A percentile compares a stretch with the other conserved stretches of the same genome.
These are phyloP conservation scores for Onychorhynchus coronatus DNA, from an alignment of 2,113 vertebrate genomes.

Conservation along the genomic window DNA sequence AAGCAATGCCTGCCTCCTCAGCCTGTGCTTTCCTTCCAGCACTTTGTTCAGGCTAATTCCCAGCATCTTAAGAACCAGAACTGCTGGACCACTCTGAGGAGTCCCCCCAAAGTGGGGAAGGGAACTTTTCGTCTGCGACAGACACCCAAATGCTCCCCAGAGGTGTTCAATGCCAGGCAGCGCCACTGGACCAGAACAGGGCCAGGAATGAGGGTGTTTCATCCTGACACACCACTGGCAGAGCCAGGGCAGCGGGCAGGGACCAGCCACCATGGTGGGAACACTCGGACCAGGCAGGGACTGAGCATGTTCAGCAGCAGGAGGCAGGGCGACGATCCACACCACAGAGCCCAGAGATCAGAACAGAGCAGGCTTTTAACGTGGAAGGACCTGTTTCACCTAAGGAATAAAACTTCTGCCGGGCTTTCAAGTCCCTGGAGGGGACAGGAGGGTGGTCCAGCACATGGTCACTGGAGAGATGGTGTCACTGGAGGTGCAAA, in stretches of 20 bases:
- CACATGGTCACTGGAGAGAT: accelerated
- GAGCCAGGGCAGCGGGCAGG: accelerated
- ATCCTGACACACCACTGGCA: accelerated
- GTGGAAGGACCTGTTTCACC: not conserved
- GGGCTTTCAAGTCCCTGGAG: not conserved
- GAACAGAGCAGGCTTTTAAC: accelerated
- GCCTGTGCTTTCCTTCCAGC: not conserved
- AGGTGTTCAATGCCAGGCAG: not conserved
- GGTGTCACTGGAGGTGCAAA: not conserved
- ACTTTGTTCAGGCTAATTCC: not conserved
- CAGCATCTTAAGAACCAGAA: accelerated
- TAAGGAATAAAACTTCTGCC: not conserved
- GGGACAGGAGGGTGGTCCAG: not conserved
- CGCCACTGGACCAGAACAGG: accelerated
- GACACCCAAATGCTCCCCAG: accelerated
- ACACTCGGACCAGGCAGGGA: accelerated
- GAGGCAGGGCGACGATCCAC: not conserved
- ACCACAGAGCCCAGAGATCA: accelerated
- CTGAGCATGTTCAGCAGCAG: accelerated
- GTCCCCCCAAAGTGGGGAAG: not conserved
- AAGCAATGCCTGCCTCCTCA: not conserved
- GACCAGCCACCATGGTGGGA: accelerated
- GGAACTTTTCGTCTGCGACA: not conserved
- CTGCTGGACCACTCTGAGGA: not conserved
- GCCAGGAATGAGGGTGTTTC: too few relatives aligned